Conservation (phyloP, 2,888 invertebrate genomes). For the Nasonovia ribisnigri region DNA sequence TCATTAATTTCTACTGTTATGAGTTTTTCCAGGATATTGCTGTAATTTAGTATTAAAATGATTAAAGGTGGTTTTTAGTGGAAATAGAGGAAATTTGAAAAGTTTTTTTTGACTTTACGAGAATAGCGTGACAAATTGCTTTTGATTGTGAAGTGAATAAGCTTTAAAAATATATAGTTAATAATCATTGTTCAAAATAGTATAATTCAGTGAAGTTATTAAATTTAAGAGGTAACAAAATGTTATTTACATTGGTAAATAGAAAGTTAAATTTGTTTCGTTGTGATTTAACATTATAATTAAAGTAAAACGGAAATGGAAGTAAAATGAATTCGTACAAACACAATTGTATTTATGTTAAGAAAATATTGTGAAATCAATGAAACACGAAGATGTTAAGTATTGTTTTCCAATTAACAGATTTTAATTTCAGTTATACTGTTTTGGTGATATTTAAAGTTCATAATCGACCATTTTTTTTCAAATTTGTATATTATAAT, state of each 20-base stretch:
- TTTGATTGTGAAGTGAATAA: background rate
- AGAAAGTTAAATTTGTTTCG: background rate
- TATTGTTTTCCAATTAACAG: background rate
- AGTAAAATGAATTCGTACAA: background rate
- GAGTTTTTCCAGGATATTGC: background rate
- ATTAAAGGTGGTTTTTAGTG: background rate
- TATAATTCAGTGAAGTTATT: background rate
- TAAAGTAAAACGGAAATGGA: background rate
- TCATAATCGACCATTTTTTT: background rate
- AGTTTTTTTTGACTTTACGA: background rate
- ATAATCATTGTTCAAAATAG: background rate
- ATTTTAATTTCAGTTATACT: background rate
- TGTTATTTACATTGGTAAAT: background rate
- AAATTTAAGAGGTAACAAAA: background rate
- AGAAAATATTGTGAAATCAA: conserved; percentile 6
- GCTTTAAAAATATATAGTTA: background rate
- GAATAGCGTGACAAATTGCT: background rate
- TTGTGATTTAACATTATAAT: background rate
- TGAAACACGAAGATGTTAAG: background rate
- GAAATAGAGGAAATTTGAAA: background rate
- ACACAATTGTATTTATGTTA: conserved; percentile 43
- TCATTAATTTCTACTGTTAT: background rate
- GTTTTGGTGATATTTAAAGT: background rate
- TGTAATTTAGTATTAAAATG: background rate
- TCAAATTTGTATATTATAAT: background rate